Conservation (phyloP, 2,888 invertebrate species). For the Chironomus tentans region DNA sequence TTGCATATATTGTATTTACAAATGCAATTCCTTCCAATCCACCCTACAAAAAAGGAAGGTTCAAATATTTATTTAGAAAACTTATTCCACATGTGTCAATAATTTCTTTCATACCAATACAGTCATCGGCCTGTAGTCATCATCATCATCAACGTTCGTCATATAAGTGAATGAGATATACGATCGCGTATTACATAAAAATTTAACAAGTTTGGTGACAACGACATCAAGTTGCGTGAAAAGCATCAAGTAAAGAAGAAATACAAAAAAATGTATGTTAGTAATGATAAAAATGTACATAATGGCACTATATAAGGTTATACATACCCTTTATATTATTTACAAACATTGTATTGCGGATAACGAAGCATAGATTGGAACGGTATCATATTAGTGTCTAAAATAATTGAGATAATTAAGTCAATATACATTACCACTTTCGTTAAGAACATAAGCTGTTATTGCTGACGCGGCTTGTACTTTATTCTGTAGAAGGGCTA, state of each 20-base stretch:
- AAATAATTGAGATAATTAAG: background rate
- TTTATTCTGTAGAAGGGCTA: slow-evolving; percentile 70
- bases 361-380: background rate
- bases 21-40: slow-evolving; percentile 84
- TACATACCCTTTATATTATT: background rate
- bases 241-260: background rate
- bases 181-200: background rate
- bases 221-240: background rate
- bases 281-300: background rate
- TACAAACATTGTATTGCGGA: background rate
- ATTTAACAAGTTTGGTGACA: background rate
- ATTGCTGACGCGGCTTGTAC: slow-evolving; percentile 69
- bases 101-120: background rate
- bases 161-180: too few species aligned
- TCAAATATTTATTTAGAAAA: too few species aligned
- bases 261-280: background rate
- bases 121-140: background rate
- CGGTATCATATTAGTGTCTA: background rate
- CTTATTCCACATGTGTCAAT: background rate
- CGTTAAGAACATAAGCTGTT: slow-evolving; percentile 68
- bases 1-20: slow-evolving; percentile 75
- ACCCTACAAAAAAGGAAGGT: slow-evolving; percentile 49
- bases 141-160: too few species aligned
- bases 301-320: background rate
- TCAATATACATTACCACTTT: slow-evolving; percentile 50